phyloP scores from a whole-genome alignment of 1,140 invertebrate genomes.

The Chionoecetes opilio region DNA sequence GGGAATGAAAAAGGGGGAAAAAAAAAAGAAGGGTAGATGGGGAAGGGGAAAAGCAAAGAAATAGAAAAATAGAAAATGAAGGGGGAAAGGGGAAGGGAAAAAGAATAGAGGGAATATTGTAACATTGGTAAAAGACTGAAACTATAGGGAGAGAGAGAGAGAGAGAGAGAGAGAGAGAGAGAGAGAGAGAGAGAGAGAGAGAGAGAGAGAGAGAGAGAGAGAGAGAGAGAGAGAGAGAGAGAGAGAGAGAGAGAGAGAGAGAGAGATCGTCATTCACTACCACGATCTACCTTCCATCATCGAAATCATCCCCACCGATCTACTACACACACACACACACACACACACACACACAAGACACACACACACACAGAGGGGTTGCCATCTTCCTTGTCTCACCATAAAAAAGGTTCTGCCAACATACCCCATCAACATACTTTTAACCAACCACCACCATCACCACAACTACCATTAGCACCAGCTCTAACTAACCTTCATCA shows the following conservation, averaged over 20 bases:
- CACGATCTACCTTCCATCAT: background rate
- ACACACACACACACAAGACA: slow-evolving; percentile 43
- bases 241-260: slow-evolving; percentile 44
- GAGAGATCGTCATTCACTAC: background rate
- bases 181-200: slow-evolving; percentile 21
- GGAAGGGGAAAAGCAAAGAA: background rate
- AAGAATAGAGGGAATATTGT: background rate
- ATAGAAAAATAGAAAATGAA: background rate
- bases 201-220: slow-evolving; percentile 34
- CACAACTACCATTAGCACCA: too few species aligned
- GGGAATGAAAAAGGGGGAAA: background rate
- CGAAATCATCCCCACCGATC: background rate
- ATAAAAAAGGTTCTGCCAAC: background rate
- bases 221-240: slow-evolving; percentile 46
- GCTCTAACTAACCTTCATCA: too few species aligned
- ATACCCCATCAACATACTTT: too few species aligned
- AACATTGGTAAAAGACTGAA: background rate
- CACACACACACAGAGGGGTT: background rate
- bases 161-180: slow-evolving; percentile 10
- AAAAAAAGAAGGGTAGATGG: background rate
- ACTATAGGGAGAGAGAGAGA: background rate
- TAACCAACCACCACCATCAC: too few species aligned
- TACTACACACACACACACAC: slow-evolving; percentile 31
- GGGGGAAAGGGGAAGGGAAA: background rate
- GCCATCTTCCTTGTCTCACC: background rate